Evolutionary conservation across 2,797 vertebrate genomes (phyloP), one percentile per base, ranked within the genome.

Genomic region (Myotis daubentonii): DNA sequence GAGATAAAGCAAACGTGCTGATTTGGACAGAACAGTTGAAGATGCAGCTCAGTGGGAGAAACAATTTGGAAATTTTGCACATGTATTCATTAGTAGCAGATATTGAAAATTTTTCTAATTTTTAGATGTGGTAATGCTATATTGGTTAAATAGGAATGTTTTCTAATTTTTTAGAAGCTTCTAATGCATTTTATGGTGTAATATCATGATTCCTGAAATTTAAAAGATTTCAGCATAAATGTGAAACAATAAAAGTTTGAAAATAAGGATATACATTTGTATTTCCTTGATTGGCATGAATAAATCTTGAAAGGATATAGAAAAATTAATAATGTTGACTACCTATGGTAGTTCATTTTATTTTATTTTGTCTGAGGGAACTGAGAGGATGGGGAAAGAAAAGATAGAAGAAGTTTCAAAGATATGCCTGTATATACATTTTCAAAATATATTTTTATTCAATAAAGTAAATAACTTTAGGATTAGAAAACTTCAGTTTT

Each of bases 1-100:
- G 25, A 20, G 11, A 44, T 19, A 10, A 41, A 28, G 20, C 19
- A 71, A 66, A 49, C 0, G 0, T 1, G 0, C 12, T 2, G 0
- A 12, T 10, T 33, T 17, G 38, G 33, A 25, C 53, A 20, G 53
- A 51, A 8, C 12, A 36, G 12, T 33, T 11, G 12, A 44, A 83
- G 22, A 62, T 62, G 12, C 60, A 25, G n/a, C 30, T 6, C 15
- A 1, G 6, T 8, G 22, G 25, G 30, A 53, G 28, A 51, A 60
- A 53, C 2, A 0, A 36, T 19, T 38, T 20, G 6, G 53, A n/a
- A 76, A 17, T 22, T 22, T 17, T 22, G 5, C 23, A 23, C 4
- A 3, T 10, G 6, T 16, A 65, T 23, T 62, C 25, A 23, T 38
- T 5, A 22, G 1, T 3, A 23, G 38, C 22, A 47, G 17, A 49